Conservation (phyloP, 2,113 vertebrate genomes). For the Agapornis roseicollis region DNA sequence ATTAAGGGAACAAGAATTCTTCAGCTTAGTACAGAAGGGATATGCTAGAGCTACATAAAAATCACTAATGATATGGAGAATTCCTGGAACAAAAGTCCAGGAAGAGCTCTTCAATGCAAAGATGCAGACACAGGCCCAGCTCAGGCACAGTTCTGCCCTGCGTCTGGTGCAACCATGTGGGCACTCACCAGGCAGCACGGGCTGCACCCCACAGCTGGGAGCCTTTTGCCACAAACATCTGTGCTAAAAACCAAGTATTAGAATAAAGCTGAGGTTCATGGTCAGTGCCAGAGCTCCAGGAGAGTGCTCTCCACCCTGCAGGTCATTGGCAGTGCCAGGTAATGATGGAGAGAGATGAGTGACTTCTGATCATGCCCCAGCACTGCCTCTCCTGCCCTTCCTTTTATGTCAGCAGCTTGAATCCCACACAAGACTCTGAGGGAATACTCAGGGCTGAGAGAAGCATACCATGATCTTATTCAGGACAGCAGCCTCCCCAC, state of each 20-base stretch:
- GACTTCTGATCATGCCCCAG: not conserved
- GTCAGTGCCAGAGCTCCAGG: not conserved
- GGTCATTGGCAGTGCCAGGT: not conserved
- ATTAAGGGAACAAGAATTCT: not conserved
- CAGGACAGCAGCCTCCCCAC: not conserved
- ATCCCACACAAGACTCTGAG: no score
- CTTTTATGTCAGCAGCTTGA: not conserved
- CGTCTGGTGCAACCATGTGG: fast-evolving
- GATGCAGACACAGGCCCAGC: not conserved
- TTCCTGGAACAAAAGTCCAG: not conserved
- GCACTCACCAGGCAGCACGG: not conserved
- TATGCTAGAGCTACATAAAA: not conserved
- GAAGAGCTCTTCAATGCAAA: not conserved
- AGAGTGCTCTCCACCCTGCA: not conserved
- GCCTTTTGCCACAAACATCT: not conserved
- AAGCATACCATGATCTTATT: not conserved
- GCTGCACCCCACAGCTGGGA: not conserved
- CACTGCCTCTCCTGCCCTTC: not conserved
- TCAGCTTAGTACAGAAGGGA: not conserved
- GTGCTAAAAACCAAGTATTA: not conserved
- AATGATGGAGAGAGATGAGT: not conserved
- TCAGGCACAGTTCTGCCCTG: not conserved
- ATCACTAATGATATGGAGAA: not conserved
- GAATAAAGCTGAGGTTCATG: not conserved
- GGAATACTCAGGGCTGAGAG: not conserved